Conservation (phyloP, 1,140 invertebrate genomes). For the Heliconius hewitsoni region DNA sequence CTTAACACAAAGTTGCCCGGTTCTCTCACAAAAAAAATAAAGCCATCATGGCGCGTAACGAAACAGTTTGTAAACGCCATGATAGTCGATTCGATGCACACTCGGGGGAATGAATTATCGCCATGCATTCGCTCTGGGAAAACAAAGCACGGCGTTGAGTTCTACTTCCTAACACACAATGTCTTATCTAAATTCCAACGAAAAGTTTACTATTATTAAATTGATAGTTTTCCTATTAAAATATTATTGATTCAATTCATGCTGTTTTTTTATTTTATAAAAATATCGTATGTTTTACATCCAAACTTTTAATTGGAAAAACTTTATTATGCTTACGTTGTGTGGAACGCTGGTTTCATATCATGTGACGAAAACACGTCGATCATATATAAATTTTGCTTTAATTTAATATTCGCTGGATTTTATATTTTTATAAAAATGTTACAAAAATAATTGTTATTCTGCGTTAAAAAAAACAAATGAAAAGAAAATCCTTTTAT, state of each 20-base stretch:
- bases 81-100: too few relatives aligned
- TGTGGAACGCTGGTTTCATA: constrained; percentile 8
- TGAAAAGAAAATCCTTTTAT: background rate
- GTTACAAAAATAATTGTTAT: background rate
- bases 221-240: background rate
- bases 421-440: background rate
- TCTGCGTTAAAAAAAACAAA: background rate
- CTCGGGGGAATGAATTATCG: too few relatives aligned
- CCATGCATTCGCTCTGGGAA: too few relatives aligned
- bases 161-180: too few relatives aligned
- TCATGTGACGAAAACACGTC: constrained; percentile 3
- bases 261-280: background rate
- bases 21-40: too few relatives aligned
- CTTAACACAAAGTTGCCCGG: too few relatives aligned
- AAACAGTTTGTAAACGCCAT: too few relatives aligned
- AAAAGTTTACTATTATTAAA: too few relatives aligned
- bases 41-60: too few relatives aligned
- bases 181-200: too few relatives aligned
- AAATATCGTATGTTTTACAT: background rate
- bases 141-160: too few relatives aligned
- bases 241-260: background rate
- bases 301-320: background rate
- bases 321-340: background rate
- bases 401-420: background rate
- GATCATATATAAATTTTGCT: constrained; percentile 14